phyloP scores from a whole-genome alignment of 2,888 invertebrate species.

The Therioaphis trifolii region DNA sequence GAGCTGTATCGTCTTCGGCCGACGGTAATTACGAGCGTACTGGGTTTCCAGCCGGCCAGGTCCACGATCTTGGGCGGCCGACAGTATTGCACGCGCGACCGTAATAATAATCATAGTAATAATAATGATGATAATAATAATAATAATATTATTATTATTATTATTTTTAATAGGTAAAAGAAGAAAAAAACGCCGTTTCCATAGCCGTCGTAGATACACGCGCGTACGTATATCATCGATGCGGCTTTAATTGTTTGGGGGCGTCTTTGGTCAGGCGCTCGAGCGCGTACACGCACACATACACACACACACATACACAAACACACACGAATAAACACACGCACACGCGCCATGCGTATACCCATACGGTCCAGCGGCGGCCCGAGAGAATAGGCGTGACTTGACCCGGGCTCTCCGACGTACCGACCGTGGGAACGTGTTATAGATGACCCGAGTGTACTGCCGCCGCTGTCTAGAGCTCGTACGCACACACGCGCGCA shows the following conservation, averaged over 20 bases:
- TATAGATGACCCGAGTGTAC: conserved; percentile 40
- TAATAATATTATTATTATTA: conserved; percentile 18
- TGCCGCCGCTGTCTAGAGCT: neutral
- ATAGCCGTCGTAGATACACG: neutral
- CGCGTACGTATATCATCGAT: neutral
- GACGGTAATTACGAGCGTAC: conserved; percentile 21
- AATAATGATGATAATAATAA: no score
- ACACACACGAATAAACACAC: conserved; percentile 1
- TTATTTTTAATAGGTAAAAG: conserved; percentile 7
- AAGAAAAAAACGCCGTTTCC: conserved; percentile 28
- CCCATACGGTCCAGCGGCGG: neutral
- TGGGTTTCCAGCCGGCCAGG: neutral
- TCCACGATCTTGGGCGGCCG: neutral
- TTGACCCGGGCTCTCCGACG: conserved; percentile 41
- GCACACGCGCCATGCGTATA: neutral
- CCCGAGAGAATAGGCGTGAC: conserved; percentile 53
- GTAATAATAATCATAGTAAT: neutral
- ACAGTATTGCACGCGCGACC: conserved; percentile 48
- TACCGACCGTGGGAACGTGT: conserved; percentile 59
- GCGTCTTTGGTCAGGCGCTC: conserved; percentile 55
- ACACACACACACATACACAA: conserved; percentile 1
- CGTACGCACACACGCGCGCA: neutral
- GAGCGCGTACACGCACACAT: neutral
- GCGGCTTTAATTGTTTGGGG: conserved; percentile 57
- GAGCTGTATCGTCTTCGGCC: neutral